Conservation (phyloP, 2,113 vertebrate species). For the Alexandromys fortis region DNA sequence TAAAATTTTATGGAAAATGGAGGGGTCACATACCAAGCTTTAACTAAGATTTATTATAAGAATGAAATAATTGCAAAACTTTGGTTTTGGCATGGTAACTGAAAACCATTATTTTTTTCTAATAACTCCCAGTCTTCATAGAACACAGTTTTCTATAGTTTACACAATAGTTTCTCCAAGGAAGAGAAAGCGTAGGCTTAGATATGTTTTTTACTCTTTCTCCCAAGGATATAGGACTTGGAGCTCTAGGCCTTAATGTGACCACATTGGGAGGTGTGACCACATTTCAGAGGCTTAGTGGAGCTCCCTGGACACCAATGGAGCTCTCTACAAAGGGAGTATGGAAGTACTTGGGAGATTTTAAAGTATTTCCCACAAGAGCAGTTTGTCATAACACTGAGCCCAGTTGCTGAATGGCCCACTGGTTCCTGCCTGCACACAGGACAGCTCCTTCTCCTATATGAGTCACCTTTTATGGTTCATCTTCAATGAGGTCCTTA, state of each 20-base stretch:
- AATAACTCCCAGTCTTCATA: not conserved
- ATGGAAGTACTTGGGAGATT: not conserved
- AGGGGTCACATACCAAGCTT: slow-evolving; percentile 33
- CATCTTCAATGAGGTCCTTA: not conserved
- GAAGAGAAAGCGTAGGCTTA: not conserved
- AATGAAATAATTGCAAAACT: slow-evolving; percentile 57
- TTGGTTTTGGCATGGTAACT: not conserved
- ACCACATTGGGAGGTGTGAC: no score
- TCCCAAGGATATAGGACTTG: not conserved
- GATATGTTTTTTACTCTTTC: not conserved
- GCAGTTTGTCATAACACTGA: not conserved
- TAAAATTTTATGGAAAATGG: slow-evolving; percentile 63
- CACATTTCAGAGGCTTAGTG: not conserved
- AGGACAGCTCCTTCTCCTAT: not conserved
- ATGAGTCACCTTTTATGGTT: not conserved
- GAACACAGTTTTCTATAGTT: not conserved
- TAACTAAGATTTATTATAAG: slow-evolving; percentile 40
- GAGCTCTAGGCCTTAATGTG: not conserved
- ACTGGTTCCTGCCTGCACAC: not conserved
- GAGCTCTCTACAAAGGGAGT: not conserved
- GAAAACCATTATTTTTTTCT: slow-evolving; percentile 35
- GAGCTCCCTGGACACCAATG: no score
- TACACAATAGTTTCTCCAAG: not conserved
- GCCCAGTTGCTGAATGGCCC: not conserved
- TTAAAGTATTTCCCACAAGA: not conserved